phyloP scores from a whole-genome alignment of 2,888 invertebrate species.

The Eledona agricola region DNA sequence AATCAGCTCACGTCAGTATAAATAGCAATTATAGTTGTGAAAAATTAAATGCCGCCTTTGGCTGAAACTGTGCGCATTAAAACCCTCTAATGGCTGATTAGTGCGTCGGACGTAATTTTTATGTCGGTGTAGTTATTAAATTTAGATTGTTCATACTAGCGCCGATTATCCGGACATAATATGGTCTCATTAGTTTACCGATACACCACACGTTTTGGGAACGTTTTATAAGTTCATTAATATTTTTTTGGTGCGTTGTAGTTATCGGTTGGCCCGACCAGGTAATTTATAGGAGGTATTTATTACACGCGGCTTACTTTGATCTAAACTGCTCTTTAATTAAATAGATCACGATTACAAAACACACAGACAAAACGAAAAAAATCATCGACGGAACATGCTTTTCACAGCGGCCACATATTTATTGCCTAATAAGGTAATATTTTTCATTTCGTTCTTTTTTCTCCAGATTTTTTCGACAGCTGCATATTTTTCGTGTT shows the following conservation, averaged over 20 bases:
- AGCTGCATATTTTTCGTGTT: too few species aligned
- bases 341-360: conserved; percentile 45
- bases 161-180: conserved; percentile 9
- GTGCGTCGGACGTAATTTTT: conserved; percentile 2
- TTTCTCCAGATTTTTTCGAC: conserved; percentile 7
- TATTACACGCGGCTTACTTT: conserved; percentile 43
- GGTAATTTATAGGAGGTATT: conserved; percentile 42
- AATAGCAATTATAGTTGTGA: conserved; percentile 23
- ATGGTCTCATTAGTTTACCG: conserved; percentile 5
- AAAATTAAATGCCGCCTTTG: conserved; percentile 28
- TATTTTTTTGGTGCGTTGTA: conserved; percentile 34
- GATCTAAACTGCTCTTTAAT: conserved; percentile 45
- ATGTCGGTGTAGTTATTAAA: neutral
- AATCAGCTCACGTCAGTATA: conserved; percentile 28
- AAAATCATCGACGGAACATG: conserved; percentile 14
- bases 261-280: conserved; percentile 33
- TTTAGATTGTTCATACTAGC: conserved; percentile 7
- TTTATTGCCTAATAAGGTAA: conserved; percentile 23
- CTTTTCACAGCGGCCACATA: conserved; percentile 14
- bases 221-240: conserved; percentile 39
- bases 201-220: conserved; percentile 21
- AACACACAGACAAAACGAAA: conserved; percentile 26
- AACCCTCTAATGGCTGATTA: conserved; percentile 22
- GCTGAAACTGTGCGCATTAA: conserved; percentile 22
- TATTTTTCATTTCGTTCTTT: conserved; percentile 1